Evolutionary conservation across 2,113 vertebrate genomes (phyloP).

Genomic region (Telmatochromis sp.): DNA sequence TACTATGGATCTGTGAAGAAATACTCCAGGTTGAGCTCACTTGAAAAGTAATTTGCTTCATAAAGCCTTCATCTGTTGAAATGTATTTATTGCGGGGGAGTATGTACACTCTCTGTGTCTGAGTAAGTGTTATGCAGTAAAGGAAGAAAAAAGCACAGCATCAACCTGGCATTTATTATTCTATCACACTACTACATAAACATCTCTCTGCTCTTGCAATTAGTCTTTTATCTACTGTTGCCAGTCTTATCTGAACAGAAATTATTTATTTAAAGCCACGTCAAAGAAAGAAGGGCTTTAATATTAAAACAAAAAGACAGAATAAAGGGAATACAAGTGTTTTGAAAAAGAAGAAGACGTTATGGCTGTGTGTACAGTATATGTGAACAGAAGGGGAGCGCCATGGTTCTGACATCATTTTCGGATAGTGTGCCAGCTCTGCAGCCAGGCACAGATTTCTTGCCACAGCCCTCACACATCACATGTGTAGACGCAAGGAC

Average conservation of each 20-base stretch:
- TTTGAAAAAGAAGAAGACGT: not conserved
- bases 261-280: not conserved
- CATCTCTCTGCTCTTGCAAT: not conserved
- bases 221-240: not conserved
- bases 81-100: not conserved
- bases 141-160: not conserved
- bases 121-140: not conserved
- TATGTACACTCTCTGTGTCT: not conserved
- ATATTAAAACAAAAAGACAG: not conserved
- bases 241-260: not conserved
- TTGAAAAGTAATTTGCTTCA: not conserved
- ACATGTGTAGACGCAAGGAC: slow-evolving; percentile 19
- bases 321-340: not conserved
- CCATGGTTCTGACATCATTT: slow-evolving; percentile 1
- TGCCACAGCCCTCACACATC: slow-evolving; percentile 15
- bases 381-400: slow-evolving; percentile 26
- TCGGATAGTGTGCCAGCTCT: slow-evolving; percentile 13
- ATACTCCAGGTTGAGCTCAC: not conserved
- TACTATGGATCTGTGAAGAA: not conserved
- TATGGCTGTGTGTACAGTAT: not conserved
- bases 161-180: not conserved
- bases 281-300: not conserved
- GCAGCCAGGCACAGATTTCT: slow-evolving; percentile 9
- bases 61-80: not conserved
- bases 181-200: not conserved